These are phyloP conservation scores for Anastatus disparis DNA, from an alignment of 1,140 invertebrate genomes.

Conservation along the genomic window DNA sequence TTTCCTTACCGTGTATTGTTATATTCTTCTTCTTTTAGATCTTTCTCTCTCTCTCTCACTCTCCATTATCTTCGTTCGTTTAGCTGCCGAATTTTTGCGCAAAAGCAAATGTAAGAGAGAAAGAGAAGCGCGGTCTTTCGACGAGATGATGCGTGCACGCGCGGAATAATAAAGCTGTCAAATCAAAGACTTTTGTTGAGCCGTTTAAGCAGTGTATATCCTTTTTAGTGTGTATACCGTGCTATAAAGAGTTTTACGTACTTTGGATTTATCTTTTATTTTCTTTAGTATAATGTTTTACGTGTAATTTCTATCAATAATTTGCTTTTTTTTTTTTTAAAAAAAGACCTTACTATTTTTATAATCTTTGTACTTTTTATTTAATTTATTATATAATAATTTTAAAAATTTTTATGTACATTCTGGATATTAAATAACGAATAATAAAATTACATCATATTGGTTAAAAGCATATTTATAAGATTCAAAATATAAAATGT, in stretches of 20 bases:
- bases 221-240: background rate
- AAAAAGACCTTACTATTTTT: no score
- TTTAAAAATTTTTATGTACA: no score
- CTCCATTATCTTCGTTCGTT: background rate
- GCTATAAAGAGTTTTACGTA: background rate
- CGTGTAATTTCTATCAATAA: background rate
- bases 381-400: no score
- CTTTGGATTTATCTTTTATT: background rate
- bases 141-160: constrained; percentile 18
- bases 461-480: no score
- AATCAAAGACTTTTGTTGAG: constrained; percentile 28
- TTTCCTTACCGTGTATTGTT: background rate
- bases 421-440: no score
- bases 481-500: no score
- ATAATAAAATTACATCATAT: no score
- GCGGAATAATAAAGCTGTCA: constrained; percentile 38
- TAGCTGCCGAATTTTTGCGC: constrained; percentile 36
- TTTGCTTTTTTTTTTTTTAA: no score
- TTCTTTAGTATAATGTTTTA: background rate
- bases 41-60: background rate
- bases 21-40: background rate
- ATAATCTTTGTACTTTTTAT: no score
- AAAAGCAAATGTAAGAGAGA: no score
- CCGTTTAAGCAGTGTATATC: constrained; percentile 30
- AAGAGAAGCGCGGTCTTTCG: background rate